These are phyloP conservation scores for Fopius arisanus DNA, from an alignment of 1,140 invertebrate species.

Conservation along the genomic window DNA sequence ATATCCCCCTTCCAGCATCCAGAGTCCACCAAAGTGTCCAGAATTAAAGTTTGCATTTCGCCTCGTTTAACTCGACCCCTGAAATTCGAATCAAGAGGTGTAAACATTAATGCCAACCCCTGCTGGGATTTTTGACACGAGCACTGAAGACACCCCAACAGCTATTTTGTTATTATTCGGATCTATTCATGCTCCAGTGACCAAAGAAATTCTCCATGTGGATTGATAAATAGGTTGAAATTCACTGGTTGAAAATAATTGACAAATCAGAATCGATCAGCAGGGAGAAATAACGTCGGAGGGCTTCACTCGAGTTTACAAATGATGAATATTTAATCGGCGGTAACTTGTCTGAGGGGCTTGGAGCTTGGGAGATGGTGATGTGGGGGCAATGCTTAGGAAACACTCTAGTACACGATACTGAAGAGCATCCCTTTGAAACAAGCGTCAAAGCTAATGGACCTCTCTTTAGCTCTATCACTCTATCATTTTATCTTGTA, in stretches of 20 bases:
- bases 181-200: too few species aligned
- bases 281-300: not conserved
- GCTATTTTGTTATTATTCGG: not conserved
- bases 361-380: not conserved
- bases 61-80: slow-evolving; percentile 45
- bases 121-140: slow-evolving; percentile 18
- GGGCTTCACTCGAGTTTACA: slow-evolving; percentile 21
- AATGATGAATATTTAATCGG: slow-evolving; percentile 36
- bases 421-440: slow-evolving; percentile 32
- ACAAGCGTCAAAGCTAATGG: slow-evolving; percentile 38
- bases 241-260: not conserved
- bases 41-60: slow-evolving; percentile 33
- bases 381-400: slow-evolving; percentile 28
- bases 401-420: slow-evolving; percentile 33
- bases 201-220: too few species aligned
- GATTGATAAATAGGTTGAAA: not conserved
- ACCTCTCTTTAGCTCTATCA: slow-evolving; percentile 32
- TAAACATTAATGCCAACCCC: slow-evolving; percentile 53
- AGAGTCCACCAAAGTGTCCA: not conserved
- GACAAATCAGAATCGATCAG: not conserved
- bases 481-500: slow-evolving; percentile 7
- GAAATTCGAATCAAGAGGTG: slow-evolving; percentile 27
- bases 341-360: not conserved
- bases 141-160: not conserved
- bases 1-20: not conserved